Evolutionary conservation across 2,888 invertebrate genomes (phyloP).

Genomic region (Rhagium mordax): DNA sequence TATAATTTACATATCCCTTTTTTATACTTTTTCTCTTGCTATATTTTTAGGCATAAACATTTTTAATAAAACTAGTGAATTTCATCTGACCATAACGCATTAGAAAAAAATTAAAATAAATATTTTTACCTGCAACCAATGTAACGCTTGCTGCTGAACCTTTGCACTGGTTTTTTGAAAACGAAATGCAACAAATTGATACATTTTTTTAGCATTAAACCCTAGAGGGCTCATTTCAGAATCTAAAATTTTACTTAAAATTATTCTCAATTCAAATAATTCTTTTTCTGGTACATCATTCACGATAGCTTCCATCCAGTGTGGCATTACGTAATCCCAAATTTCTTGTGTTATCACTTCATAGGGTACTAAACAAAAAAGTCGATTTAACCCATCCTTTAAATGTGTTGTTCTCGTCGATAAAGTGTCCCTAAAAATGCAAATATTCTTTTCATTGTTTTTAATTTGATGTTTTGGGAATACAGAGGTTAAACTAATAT

Average conservation of each 20-base stretch:
- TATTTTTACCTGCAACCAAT: slow-evolving; percentile 84
- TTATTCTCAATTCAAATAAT: slow-evolving; percentile 85
- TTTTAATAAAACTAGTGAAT: slow-evolving; percentile 13
- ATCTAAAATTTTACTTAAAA: slow-evolving; percentile 94
- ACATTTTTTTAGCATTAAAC: slow-evolving; percentile 95
- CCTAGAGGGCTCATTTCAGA: slow-evolving; percentile 96
- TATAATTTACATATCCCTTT: too few species aligned
- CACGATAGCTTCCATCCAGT: slow-evolving; percentile 98
- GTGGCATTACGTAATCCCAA: slow-evolving; percentile 99
- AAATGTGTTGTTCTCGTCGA: slow-evolving; percentile 91
- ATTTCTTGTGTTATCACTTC: slow-evolving; percentile 96
- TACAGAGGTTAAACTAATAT: too few species aligned
- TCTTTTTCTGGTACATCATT: slow-evolving; percentile 93
- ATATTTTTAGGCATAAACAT: slow-evolving; percentile 1
- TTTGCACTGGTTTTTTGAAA: slow-evolving; percentile 86
- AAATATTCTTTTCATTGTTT: background rate
- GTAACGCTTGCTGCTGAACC: slow-evolving; percentile 89
- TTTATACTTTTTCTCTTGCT: too few species aligned
- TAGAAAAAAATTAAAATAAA: slow-evolving; percentile 4
- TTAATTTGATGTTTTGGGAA: too few species aligned
- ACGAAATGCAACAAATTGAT: slow-evolving; percentile 91
- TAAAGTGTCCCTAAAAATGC: slow-evolving; percentile 80
- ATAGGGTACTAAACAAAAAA: slow-evolving; percentile 97
- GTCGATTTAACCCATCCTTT: slow-evolving; percentile 93
- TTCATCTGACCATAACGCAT: slow-evolving; percentile 34